Base-by-base conservation (phyloP, 2,113 vertebrate species). In the Aepyceros melampus region DNA sequence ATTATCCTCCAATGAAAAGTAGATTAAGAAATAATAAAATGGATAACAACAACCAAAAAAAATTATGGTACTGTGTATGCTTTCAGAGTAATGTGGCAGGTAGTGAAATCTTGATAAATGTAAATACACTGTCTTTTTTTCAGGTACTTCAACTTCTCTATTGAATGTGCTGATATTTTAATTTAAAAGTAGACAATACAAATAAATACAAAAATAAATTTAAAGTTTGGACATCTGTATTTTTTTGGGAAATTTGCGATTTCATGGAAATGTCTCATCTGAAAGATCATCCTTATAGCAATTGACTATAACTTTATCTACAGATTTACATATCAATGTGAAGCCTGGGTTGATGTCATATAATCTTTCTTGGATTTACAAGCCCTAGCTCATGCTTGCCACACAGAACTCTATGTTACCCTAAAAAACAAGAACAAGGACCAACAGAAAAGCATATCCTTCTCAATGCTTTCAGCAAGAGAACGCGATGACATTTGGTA, bases 371-470 rank as follows among this genome's bases (percentile, higher is more conserved):
- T 12, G 21, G 31, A 93, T 93, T 93, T 74, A 85, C 47, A 74
- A 90, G 64, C 64, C 94, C 56, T 74, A 67, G 33, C 76, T 94
- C 45, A n/a, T 45, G 12, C 47, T 89, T 96, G 47, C 43, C 84
- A 51, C 56, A 82, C n/a, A 92, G 56, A 91, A 92, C 84, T 96
- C 16, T 51, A 97, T 16, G n/a, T 71, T 92, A 51, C 49, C n/a
- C n/a, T 91, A 62, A 87, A 96, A 95, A 94, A 92, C 16, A 89
- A 97, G 87, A 76, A 55, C 51, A 36, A 36, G 89, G 82, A 76
- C 27, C 71, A 87, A 49, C 56, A 94, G 58, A 87, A 90, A 43
- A 91, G 81, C 27, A 82, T 45, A 91, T 88, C n/a, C 95, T 95
- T 13, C 29, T 89, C 11, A 33, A 29, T 49, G 76, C 23, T 85